Base-by-base conservation (phyloP, 2,888 invertebrate species). In the Cryptus viduatorius region DNA sequence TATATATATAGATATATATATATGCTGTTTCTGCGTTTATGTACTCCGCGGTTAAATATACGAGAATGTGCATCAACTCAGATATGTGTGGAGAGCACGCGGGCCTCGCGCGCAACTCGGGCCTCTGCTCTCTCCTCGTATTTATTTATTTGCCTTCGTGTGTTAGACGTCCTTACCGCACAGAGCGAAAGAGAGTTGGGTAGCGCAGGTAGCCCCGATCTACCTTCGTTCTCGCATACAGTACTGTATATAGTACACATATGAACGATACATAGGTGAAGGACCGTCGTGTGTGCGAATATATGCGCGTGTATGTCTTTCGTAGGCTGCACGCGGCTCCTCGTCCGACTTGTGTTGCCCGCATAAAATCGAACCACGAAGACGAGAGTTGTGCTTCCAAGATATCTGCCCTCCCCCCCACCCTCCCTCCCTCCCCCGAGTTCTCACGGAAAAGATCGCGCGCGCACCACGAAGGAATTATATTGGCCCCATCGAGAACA, bases 141-240 rank as follows among this genome's bases (percentile, higher is more conserved):
- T 85, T 82, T 85, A 85, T 85, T 85, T 82, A 85, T 81, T 85
- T 82, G 75, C 79, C 75, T 76, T 82, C 75, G 81, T 75, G 75
- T 80, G 72, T 80, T 78, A 69, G 80, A 84, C 77, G 80, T 80
- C 72, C 67, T 69, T 84, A 78, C 77, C 80, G 59, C 80, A 84
- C 80, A 72, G 77, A 83, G 50, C 59, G 80, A 75, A 67, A 80
- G 80, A 73, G 80, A 77, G 71, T 72, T n/a, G 77, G 80, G 77
- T 73, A 77, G 71, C 77, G 72, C 80, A 77, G 83, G 83, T 83
- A 80, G 83, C 79, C 67, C 67, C 68, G 72, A 72, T 82, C 77
- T 79, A 61, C 75, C 61, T 29, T 31, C 61, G 61, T 14, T 19
- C 10, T 14, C 29, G 61, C 2, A 31, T 31, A 61, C 14, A 61